These are phyloP conservation scores for Ciconia maguari DNA, from an alignment of 2,113 vertebrate genomes.

Conservation along the genomic window DNA sequence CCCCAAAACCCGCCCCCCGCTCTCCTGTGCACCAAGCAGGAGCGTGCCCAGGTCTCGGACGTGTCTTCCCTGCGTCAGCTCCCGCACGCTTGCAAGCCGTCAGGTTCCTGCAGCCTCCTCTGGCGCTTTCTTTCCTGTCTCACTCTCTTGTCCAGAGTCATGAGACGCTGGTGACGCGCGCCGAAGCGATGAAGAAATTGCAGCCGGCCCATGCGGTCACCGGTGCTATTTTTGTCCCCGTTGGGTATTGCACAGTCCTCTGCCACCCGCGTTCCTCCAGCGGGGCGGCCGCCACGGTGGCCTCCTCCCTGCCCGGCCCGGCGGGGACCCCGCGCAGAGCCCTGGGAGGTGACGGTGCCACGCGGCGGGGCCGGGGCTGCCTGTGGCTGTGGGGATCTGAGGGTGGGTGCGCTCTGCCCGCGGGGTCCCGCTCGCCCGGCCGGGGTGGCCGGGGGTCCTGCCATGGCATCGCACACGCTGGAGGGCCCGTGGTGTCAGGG, in stretches of 20 bases:
- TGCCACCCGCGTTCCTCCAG: accelerated
- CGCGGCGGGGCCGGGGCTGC: accelerated
- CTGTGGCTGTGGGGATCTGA: not conserved
- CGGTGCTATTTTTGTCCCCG: not conserved
- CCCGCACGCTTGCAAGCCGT: not conserved
- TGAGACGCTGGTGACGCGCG: not conserved
- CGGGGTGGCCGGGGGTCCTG: accelerated
- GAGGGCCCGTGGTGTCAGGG: not conserved
- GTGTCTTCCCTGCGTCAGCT: not conserved
- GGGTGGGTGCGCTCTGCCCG: accelerated
- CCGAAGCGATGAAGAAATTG: constrained; percentile 20
- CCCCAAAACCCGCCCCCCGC: accelerated
- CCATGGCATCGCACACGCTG: accelerated
- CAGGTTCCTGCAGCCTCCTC: not conserved
- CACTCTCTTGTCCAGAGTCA: not conserved
- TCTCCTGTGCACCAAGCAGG: accelerated
- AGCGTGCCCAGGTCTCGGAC: accelerated
- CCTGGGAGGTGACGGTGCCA: accelerated
- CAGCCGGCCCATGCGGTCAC: not conserved
- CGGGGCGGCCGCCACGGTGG: accelerated
- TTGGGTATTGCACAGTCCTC: not conserved
- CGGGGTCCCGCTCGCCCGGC: accelerated
- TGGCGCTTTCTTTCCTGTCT: not conserved
- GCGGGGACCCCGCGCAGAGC: accelerated
- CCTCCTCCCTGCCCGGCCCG: not conserved